Conservation (phyloP, 1,140 invertebrate genomes). For the Battus philenor region DNA sequence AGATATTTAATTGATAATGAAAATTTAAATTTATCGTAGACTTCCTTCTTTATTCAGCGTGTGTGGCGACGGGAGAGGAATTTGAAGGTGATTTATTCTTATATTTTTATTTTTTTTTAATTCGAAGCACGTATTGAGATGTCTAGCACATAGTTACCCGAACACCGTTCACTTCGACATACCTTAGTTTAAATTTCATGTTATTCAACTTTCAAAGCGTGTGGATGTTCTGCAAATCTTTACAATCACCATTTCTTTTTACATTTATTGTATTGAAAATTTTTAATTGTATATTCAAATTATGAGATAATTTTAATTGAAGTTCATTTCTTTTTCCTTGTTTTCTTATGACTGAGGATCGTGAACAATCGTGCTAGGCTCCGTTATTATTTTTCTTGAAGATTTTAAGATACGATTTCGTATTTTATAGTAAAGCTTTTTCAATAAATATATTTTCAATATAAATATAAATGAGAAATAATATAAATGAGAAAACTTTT, state of each 20-base stretch:
- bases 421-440: too few species aligned
- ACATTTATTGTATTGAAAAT: conserved; percentile 5
- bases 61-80: conserved; percentile 8
- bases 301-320: too few species aligned
- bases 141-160: conserved; percentile 11
- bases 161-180: conserved; percentile 40
- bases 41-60: neutral
- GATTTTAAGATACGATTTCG: too few species aligned
- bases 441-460: too few species aligned
- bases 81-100: conserved; percentile 15
- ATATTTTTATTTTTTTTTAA: conserved; percentile 9
- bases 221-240: conserved; percentile 5
- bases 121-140: conserved; percentile 12
- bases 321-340: too few species aligned
- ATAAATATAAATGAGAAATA: too few species aligned
- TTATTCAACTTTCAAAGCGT: conserved; percentile 32
- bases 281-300: neutral
- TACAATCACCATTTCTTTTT: conserved; percentile 8
- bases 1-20: neutral
- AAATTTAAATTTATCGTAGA: neutral
- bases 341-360: too few species aligned
- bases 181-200: conserved; percentile 36
- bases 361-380: too few species aligned
- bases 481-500: too few species aligned
- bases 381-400: too few species aligned